Evolutionary conservation across 1,140 invertebrate genomes (phyloP), one percentile per base, ranked within the genome.

Genomic region (Drosophila suzukii): DNA sequence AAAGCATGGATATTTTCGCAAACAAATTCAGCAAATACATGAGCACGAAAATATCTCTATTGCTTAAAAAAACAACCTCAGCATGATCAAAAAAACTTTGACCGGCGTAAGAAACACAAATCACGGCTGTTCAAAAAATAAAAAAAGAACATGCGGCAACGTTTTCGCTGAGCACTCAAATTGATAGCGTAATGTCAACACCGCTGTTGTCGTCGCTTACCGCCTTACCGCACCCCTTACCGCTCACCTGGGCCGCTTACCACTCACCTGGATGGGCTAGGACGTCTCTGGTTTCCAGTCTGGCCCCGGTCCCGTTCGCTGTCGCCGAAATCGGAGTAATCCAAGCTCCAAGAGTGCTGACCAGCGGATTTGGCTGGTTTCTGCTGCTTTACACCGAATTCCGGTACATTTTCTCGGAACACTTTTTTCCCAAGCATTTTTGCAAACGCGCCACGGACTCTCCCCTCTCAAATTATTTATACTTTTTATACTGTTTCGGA

Each of bases 361-460:
- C 60, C 60, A 62, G 44, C 59, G 59, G 36, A 61, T 58, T 68
- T 75, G 59, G 63, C 57, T 75, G 63, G 53, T 71, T 74, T 51
- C 59, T 79, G 68, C 58, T 83, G 80, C 78, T 84, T 83, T 86
- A 76, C 86, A 86, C 74, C 78, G 76, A 90, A 90, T 90, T 90
- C 88, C 88, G 88, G 88, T 86, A 86, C 80, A 86, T 90, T 90
- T 90, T 90, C 88, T 85, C 79, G 86, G 88, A 90, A 90, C 68
- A 76, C 78, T 75, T 81, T 90, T 90, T 90, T 90, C 88, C 88
- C 88, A 90, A 81, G 86, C 80, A 77, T 71, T 78, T 85, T 79
- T 74, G 65, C 62, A 67, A 49, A 70, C 65, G 55, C 81, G 63
- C 54, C 50, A 15, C 47, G 47, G 68, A 61, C 59, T 46, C 30